phyloP scores from a whole-genome alignment of 2,888 invertebrate species.

The Ferdinandea cuprea region DNA sequence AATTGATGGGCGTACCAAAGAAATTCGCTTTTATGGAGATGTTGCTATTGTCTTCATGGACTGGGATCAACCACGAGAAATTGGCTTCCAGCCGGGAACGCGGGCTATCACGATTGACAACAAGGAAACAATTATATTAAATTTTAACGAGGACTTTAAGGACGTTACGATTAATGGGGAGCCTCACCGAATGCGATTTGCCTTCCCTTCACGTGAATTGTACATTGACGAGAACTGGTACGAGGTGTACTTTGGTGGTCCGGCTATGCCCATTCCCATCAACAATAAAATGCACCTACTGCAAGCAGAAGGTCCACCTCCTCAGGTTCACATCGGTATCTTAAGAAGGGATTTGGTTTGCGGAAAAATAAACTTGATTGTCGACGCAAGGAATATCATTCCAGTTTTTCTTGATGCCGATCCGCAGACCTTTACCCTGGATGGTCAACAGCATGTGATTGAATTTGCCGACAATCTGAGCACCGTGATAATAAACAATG shows the following conservation, averaged over 20 bases:
- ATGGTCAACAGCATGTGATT: slow-evolving; percentile 88
- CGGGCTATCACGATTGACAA: slow-evolving; percentile 90
- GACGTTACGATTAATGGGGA: slow-evolving; percentile 89
- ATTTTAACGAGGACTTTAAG: slow-evolving; percentile 88
- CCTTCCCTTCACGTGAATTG: slow-evolving; percentile 95
- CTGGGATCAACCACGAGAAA: slow-evolving; percentile 93
- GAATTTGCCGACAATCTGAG: slow-evolving; percentile 91
- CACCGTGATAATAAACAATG: slow-evolving; percentile 91
- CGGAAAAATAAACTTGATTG: slow-evolving; percentile 92
- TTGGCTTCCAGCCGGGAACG: slow-evolving; percentile 92
- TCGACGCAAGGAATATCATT: slow-evolving; percentile 90
- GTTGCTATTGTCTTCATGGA: slow-evolving; percentile 93
- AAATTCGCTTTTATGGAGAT: slow-evolving; percentile 92
- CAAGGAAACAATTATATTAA: slow-evolving; percentile 87
- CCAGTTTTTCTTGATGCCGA: slow-evolving; percentile 93
- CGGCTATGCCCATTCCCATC: slow-evolving; percentile 91
- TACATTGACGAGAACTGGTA: slow-evolving; percentile 94
- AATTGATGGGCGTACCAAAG: slow-evolving; percentile 91
- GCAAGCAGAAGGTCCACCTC: slow-evolving; percentile 94
- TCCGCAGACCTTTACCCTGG: slow-evolving; percentile 90
- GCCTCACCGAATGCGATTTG: slow-evolving; percentile 91
- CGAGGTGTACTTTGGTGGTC: slow-evolving; percentile 96
- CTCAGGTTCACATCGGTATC: slow-evolving; percentile 95
- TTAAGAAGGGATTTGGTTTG: slow-evolving; percentile 92
- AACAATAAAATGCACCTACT: slow-evolving; percentile 90